phyloP scores from a whole-genome alignment of 2,797 vertebrate genomes.

The Champsocephalus gunnari region DNA sequence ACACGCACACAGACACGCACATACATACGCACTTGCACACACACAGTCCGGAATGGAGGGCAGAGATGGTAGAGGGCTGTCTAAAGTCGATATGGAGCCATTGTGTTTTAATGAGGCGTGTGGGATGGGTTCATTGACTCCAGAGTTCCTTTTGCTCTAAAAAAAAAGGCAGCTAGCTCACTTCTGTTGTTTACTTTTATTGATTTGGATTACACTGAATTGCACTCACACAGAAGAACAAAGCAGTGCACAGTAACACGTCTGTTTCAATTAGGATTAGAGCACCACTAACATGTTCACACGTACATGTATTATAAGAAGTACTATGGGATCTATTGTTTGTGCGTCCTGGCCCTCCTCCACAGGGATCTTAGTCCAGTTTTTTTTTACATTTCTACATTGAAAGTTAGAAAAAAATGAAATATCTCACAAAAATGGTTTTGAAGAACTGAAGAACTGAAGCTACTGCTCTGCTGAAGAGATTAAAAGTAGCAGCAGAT shows the following conservation, averaged over 20 bases:
- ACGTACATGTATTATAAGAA: slow-evolving; percentile 22
- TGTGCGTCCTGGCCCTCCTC: not conserved
- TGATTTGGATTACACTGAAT: slow-evolving; percentile 15
- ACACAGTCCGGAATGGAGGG: slow-evolving; percentile 19
- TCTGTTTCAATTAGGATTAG: slow-evolving; percentile 5
- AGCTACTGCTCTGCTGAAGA: too few species aligned
- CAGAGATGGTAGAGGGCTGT: slow-evolving; percentile 33
- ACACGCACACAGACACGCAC: slow-evolving; percentile 13
- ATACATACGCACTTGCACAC: not conserved
- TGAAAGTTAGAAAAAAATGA: too few species aligned
- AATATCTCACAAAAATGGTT: too few species aligned
- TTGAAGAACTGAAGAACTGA: too few species aligned
- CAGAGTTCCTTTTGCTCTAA: slow-evolving; percentile 32
- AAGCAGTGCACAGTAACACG: not conserved
- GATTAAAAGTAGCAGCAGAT: too few species aligned
- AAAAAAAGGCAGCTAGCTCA: slow-evolving; percentile 28
- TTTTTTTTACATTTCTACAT: too few species aligned
- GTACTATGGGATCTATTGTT: not conserved
- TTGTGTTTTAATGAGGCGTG: slow-evolving; percentile 67
- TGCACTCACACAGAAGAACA: slow-evolving; percentile 23
- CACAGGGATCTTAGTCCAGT: not conserved
- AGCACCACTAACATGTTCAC: slow-evolving; percentile 3
- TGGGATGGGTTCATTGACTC: slow-evolving; percentile 57
- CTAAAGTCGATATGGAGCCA: slow-evolving; percentile 36
- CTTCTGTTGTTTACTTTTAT: slow-evolving; percentile 31